Conservation (phyloP, 2,888 invertebrate species). For the Agriotes lineatus region DNA sequence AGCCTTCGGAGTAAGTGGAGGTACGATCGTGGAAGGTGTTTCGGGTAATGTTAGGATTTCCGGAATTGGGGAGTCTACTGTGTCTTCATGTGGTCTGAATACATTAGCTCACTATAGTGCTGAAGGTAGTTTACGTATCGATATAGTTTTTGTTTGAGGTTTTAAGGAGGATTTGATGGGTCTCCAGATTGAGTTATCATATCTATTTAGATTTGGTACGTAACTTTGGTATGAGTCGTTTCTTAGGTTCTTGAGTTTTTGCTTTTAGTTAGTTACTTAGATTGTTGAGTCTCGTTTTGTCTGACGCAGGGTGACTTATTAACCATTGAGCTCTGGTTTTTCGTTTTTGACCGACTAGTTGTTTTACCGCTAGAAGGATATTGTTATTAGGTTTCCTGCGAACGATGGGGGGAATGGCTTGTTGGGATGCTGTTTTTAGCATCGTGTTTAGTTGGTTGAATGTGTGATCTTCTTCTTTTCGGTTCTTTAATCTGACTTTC, state of each 20-base stretch:
- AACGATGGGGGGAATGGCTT: conserved; percentile 4
- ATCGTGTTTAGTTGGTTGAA: background rate
- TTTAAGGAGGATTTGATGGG: background rate
- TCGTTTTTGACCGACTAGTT: no score
- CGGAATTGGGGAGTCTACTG: background rate
- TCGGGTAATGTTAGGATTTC: background rate
- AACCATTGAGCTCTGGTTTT: no score
- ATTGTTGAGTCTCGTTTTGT: no score
- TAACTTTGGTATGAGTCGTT: conserved; percentile 1
- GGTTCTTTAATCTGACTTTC: no score
- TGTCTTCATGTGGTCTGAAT: background rate
- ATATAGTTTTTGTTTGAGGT: background rate
- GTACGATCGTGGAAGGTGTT: background rate
- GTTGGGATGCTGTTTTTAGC: background rate
- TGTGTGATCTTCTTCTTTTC: background rate
- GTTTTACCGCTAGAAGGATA: background rate
- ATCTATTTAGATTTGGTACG: no score
- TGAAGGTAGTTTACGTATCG: background rate
- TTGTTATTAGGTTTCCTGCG: background rate
- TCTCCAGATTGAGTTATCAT: no score
- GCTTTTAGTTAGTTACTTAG: no score
- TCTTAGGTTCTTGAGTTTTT: no score
- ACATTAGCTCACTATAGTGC: background rate
- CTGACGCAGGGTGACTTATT: background rate
- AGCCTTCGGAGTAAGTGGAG: background rate